Evolutionary conservation across 2,113 vertebrate genomes (phyloP), one percentile per base, ranked within the genome.

Genomic region (Leptosomus discolor): DNA sequence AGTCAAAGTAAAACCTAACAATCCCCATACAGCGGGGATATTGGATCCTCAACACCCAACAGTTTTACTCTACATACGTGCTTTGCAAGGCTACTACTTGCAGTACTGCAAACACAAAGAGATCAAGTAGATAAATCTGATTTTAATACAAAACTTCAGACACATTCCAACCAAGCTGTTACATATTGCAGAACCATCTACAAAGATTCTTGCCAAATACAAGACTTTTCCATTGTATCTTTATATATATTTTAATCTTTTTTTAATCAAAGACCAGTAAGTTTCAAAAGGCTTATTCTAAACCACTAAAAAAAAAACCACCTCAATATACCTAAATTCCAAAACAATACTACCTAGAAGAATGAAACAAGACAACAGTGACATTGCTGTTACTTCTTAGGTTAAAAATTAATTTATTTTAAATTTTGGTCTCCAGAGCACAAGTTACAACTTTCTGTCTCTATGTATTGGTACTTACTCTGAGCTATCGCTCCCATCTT

Each of bases 401-500:
- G 2, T 56, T 63, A 57, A 75, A 65, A 71, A 30, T 7, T 3
- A 24, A 18, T 27, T 74, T 43, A 20, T 64, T 82, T 82, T 16
- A 12, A 69, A 43, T 75, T 83, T 54, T 69, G 8, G 22, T 93
- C n/a, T 76, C n/a, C 41, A 84, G 43, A 81, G 78, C 2, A 15
- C 26, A 92, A 34, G 19, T 74, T 70, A 23, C 6, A 83, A 61
- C 16, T 34, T 45, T 39, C 4, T 34, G 30, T 37, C 32, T 46
- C 61, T 30, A 17, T 19, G 29, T 32, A 69, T 37, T 10, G 68
- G 27, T 91, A 98, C 98, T 92, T 97, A 99, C 99, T 99, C 99
- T 94, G 98, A 97, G 57, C 98, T 98, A 86, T 99, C 99, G 69
- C 98, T 99, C 63, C 99, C 99, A 54, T 99, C 99, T 26, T 99